phyloP scores from a whole-genome alignment of 2,888 invertebrate genomes.

The Eugnorisma glareosa region DNA sequence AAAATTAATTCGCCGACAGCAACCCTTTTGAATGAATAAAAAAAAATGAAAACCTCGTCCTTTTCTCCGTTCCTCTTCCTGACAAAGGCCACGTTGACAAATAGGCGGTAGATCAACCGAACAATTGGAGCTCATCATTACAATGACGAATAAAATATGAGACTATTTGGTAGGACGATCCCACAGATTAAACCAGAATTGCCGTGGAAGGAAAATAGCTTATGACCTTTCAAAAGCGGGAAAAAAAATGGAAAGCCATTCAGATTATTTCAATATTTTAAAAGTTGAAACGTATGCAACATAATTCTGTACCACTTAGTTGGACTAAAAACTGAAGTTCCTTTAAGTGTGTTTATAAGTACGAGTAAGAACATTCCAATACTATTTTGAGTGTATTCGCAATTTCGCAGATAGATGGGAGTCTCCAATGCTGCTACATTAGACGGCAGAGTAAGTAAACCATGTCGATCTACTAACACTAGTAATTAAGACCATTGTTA shows the following conservation, averaged over 20 bases:
- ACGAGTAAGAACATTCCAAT: no score
- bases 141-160: slow-evolving; percentile 55
- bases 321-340: background rate
- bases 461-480: no score
- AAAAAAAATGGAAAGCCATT: background rate
- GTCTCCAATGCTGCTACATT: no score
- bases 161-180: slow-evolving; percentile 32
- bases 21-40: background rate
- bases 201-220: background rate
- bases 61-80: slow-evolving; percentile 7
- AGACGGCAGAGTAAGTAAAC: no score
- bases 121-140: slow-evolving; percentile 59
- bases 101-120: slow-evolving; percentile 32
- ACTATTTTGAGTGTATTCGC: no score
- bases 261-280: slow-evolving; percentile 1
- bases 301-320: background rate
- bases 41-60: slow-evolving; percentile 4
- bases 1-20: background rate
- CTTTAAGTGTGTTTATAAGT: background rate
- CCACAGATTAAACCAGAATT: slow-evolving; percentile 24
- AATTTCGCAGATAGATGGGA: no score
- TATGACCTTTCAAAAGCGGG: background rate
- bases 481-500: no score
- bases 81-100: slow-evolving; percentile 42
- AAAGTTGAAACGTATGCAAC: background rate